Percentiles rank a stretch among this genome's conserved stretches.
These are phyloP conservation scores for Heliconius nattereri DNA, from an alignment of 1,140 invertebrate genomes.

Conservation along the genomic window DNA sequence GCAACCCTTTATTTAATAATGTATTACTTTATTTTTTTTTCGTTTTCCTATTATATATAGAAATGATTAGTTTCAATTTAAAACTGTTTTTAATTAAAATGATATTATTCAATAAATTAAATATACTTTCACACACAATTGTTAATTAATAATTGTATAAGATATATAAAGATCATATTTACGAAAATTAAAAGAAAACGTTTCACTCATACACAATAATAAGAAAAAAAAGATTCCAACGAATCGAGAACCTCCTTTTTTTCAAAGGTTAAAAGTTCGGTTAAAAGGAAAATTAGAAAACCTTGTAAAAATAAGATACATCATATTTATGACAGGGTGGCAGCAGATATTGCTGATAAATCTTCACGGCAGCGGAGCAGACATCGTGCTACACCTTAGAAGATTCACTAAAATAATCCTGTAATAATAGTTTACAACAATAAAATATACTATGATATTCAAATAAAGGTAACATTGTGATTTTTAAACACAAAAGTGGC, in stretches of 20 bases:
- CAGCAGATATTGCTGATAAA: neutral
- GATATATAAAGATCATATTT: neutral
- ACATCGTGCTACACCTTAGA: neutral
- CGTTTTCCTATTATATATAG: neutral
- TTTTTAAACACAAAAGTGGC: slow-evolving; percentile 4
- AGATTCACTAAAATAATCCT: neutral
- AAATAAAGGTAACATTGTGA: neutral
- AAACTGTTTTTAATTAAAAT: neutral
- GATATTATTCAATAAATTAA: neutral
- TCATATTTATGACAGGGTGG: neutral
- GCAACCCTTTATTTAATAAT: neutral
- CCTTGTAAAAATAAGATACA: neutral
- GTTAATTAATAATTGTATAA: neutral
- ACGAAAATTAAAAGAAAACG: neutral
- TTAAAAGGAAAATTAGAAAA: neutral
- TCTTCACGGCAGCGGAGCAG: neutral
- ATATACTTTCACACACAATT: neutral
- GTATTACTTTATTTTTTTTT: too few species aligned
- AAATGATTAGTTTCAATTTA: neutral
- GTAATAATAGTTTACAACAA: neutral
- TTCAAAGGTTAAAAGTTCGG: too few species aligned
- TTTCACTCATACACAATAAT: neutral
- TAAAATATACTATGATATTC: neutral
- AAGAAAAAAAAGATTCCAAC: neutral
- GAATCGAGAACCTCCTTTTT: too few species aligned